Conservation (phyloP, 1,140 invertebrate species). For the Heliconius hermathena region DNA sequence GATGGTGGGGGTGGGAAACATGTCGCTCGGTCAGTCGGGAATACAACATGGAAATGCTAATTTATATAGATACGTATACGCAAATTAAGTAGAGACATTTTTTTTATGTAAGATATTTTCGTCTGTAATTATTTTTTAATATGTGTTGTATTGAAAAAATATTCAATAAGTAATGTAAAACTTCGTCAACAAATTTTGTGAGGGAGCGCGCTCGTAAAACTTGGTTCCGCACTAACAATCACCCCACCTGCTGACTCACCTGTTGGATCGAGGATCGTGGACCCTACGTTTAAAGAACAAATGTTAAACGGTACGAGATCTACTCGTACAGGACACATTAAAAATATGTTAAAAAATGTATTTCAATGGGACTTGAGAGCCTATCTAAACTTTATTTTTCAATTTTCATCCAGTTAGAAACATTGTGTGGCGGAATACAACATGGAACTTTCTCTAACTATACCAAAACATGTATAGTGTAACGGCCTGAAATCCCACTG, state of each 20-base stretch:
- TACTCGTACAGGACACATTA: no score
- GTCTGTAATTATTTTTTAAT: neutral
- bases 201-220: slow-evolving; percentile 40
- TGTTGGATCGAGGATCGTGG: slow-evolving; percentile 52
- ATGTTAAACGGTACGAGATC: slow-evolving; percentile 24
- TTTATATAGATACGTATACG: slow-evolving; percentile 14
- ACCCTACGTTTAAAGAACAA: slow-evolving; percentile 43
- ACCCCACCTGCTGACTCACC: slow-evolving; percentile 79
- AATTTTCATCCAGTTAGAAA: neutral
- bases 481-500: no score
- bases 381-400: neutral
- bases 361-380: no score
- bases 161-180: neutral
- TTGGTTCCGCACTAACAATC: slow-evolving; percentile 65
- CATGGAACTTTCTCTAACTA: neutral
- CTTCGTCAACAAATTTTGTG: slow-evolving; percentile 16
- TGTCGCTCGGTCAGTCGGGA: slow-evolving; percentile 74
- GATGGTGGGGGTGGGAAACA: slow-evolving; percentile 78
- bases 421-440: neutral
- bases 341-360: neutral
- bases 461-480: no score
- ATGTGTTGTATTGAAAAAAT: neutral
- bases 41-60: slow-evolving; percentile 63
- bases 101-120: neutral
- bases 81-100: neutral